Conservation (phyloP, 2,113 vertebrate species). For the Ceyx melanurus region DNA sequence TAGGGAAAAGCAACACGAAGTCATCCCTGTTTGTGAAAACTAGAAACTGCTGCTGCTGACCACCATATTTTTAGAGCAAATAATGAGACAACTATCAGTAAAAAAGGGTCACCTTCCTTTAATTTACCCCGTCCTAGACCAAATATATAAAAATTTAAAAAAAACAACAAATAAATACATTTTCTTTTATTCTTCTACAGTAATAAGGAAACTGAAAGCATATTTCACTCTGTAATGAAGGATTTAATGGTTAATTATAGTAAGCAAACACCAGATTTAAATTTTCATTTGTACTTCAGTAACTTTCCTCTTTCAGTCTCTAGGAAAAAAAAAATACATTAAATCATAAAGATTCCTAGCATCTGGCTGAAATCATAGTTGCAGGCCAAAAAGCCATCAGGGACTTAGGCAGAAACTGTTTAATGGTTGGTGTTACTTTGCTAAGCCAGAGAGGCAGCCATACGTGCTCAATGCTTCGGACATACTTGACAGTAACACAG, state of each 20-base stretch:
- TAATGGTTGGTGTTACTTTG: background rate
- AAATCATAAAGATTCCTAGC: background rate
- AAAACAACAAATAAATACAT: background rate
- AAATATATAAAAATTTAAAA: background rate
- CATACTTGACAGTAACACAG: background rate
- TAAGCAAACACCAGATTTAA: slow-evolving; percentile 22
- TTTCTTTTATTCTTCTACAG: background rate
- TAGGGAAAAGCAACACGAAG: background rate
- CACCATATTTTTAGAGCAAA: background rate
- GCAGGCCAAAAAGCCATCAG: background rate
- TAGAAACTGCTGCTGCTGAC: background rate
- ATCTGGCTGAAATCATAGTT: background rate
- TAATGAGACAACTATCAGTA: background rate
- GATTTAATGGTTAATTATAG: background rate
- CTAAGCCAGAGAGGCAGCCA: background rate
- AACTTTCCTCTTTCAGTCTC: background rate
- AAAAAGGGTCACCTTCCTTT: background rate
- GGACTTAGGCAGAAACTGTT: background rate
- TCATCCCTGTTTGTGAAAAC: background rate
- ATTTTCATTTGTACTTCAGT: slow-evolving; percentile 1
- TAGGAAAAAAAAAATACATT: background rate
- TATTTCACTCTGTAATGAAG: background rate
- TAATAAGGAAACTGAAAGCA: background rate
- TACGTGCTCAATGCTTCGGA: background rate
- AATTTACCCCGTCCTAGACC: background rate